A percentile compares a stretch with the other conserved stretches of the same genome.
Evolutionary conservation across 2,888 invertebrate species (phyloP).

Genomic region (Scotopteryx bipunctaria): DNA sequence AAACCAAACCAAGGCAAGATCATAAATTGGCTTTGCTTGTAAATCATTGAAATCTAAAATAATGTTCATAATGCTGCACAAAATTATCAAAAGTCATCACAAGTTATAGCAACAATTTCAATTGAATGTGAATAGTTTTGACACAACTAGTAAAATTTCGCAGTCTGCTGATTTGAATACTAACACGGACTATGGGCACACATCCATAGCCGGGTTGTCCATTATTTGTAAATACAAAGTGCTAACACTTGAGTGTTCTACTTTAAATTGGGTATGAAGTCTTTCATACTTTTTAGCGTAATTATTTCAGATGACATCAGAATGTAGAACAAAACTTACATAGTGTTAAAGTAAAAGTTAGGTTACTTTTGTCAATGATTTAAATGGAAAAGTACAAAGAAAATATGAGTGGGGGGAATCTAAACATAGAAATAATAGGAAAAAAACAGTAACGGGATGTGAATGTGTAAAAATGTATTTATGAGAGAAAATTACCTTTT

Average conservation of each 20-base stretch:
- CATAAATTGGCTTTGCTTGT: constrained; percentile 10
- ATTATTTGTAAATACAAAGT: constrained; percentile 61
- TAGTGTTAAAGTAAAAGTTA: constrained; percentile 66
- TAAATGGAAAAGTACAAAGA: constrained; percentile 76
- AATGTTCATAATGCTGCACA: constrained; percentile 9
- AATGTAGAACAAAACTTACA: constrained; percentile 67
- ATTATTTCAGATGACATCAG: constrained; percentile 66
- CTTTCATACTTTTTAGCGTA: constrained; percentile 62
- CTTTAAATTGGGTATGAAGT: constrained; percentile 60
- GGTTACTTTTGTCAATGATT: constrained; percentile 65
- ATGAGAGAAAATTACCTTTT: constrained; percentile 54
- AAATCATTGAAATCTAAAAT: constrained; percentile 7
- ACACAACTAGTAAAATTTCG: constrained; percentile 4
- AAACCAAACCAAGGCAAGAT: background rate
- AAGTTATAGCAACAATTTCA: background rate
- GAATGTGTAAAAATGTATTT: constrained; percentile 66
- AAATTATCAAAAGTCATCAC: constrained; percentile 11
- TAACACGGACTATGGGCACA: constrained; percentile 14
- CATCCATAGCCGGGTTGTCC: constrained; percentile 44
- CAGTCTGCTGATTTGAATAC: constrained; percentile 9
- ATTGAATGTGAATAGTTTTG: constrained; percentile 5
- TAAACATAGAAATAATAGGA: constrained; percentile 52
- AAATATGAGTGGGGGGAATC: constrained; percentile 57
- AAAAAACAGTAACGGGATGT: constrained; percentile 50
- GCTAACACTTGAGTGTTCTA: constrained; percentile 48